phyloP scores from a whole-genome alignment of 2,888 invertebrate genomes.

The Hesperia comma region DNA sequence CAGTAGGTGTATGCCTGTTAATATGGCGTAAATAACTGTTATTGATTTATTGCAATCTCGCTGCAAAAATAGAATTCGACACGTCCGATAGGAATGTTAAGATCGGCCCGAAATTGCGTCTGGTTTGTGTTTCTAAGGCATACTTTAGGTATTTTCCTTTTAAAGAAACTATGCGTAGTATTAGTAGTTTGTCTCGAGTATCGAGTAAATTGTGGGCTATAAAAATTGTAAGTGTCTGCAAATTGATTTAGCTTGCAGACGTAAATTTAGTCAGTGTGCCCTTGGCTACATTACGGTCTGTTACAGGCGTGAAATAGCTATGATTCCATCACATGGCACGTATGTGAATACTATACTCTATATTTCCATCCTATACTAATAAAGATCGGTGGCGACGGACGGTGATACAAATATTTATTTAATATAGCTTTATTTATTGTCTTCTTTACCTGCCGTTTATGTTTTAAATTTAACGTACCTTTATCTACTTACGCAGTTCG shows the following conservation, averaged over 20 bases:
- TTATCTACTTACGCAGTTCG: neutral
- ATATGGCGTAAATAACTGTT: too few relatives aligned
- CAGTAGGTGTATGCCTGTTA: too few relatives aligned
- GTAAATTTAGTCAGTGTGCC: constrained; percentile 39
- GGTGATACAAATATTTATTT: constrained; percentile 21
- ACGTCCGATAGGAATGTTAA: neutral
- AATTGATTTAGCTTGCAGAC: constrained; percentile 33
- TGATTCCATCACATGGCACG: constrained; percentile 30
- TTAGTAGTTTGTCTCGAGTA: neutral
- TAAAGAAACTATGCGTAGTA: neutral
- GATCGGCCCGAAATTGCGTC: neutral
- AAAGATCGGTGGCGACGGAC: neutral
- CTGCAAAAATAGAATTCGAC: neutral
- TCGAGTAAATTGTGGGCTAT: neutral
- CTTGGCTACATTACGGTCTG: constrained; percentile 46
- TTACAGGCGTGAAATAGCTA: constrained; percentile 59
- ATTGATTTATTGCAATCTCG: neutral
- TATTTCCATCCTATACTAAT: constrained; percentile 1
- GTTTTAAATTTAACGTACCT: neutral
- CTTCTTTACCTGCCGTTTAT: neutral
- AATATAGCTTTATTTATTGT: neutral
- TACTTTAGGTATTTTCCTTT: too few relatives aligned
- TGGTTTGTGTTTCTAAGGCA: neutral
- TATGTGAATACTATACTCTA: neutral
- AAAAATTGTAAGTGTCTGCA: constrained; percentile 24